Evolutionary conservation across 2,888 invertebrate genomes (phyloP), one percentile per base, ranked within the genome.

Genomic region (Athripsodes cinereus): DNA sequence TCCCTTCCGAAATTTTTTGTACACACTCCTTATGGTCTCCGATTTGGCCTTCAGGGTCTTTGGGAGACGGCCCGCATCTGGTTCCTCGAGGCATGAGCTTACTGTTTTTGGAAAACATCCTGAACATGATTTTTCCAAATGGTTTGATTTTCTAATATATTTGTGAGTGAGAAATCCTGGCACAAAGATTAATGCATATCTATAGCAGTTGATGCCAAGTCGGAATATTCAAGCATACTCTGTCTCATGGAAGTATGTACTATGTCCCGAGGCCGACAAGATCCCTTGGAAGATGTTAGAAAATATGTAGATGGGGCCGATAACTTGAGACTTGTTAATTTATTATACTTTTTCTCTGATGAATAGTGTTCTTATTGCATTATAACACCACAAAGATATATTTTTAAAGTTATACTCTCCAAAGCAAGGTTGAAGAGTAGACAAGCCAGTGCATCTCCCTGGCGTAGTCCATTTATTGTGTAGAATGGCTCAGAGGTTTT

Each of bases 131-230:
- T 86, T 85, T 69, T 94, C 92, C 66, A 92, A 79, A 69, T 92
- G 92, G 66, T 90, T 88, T 53, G 83, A 86, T 68, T 81, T 84
- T 63, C 85, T 82, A 21, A 92, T 81, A 73, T 92, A 94, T 71
- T 87, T 87, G 70, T 90, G 90, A 56, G 93, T 80, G 18, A 95
- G 74, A 69, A 84, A 88, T 51, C 92, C 92, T 1, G 96, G 96
- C 59, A 95, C 72, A 69, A 96, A 80, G 57, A 97, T 80, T n/a
- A 92, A 91, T 2, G 87, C 83, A 72, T 96, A 97, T 13, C 95
- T 94, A 18, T 92, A 78, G 56, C 93, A 78, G 74, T 96, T 96
- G 21, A 91, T 76, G 44, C 85, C 68, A 44, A 96, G 77, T 64
- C 88, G 84, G 65, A 91, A 78, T 18, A 92, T 68, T 96, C 96